Percentiles rank a stretch among this genome's conserved stretches.
Evolutionary conservation across 2,797 vertebrate species (phyloP).

Genomic region (Phoeniculus purpureus): DNA sequence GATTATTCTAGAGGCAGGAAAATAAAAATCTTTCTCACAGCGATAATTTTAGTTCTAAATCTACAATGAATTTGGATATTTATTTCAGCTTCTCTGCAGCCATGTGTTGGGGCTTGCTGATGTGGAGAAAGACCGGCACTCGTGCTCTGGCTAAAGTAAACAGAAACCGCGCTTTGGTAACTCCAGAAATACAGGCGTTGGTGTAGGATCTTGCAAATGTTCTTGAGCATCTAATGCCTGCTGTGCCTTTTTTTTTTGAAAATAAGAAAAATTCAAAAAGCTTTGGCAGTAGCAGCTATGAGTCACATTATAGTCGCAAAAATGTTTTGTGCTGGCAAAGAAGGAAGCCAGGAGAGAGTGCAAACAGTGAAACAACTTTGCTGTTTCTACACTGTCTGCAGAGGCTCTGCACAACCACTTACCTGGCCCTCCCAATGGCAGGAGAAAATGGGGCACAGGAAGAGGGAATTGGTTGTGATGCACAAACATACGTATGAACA

Average conservation of each 20-base stretch:
- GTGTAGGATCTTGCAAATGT: background rate
- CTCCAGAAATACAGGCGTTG: background rate
- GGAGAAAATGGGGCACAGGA: background rate
- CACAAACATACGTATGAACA: background rate
- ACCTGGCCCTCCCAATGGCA: background rate
- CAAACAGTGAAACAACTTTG: background rate
- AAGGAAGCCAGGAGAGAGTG: background rate
- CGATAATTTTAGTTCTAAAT: background rate
- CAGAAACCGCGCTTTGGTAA: background rate
- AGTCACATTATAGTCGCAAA: background rate
- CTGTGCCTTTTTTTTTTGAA: background rate
- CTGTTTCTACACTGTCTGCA: background rate
- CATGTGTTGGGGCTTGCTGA: background rate
- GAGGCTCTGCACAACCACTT: background rate
- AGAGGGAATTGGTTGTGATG: conserved; percentile 3
- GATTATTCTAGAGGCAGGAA: background rate
- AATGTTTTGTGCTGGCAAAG: background rate
- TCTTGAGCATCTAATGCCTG: background rate
- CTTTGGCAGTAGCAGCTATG: background rate
- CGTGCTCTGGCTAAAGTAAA: background rate
- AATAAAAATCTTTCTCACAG: background rate
- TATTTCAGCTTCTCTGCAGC: background rate
- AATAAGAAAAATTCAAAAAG: too few relatives aligned
- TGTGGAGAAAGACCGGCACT: background rate
- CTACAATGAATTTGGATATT: background rate